Evolutionary conservation across 2,113 vertebrate genomes (phyloP).

Genomic region (Xenopus laevis): DNA sequence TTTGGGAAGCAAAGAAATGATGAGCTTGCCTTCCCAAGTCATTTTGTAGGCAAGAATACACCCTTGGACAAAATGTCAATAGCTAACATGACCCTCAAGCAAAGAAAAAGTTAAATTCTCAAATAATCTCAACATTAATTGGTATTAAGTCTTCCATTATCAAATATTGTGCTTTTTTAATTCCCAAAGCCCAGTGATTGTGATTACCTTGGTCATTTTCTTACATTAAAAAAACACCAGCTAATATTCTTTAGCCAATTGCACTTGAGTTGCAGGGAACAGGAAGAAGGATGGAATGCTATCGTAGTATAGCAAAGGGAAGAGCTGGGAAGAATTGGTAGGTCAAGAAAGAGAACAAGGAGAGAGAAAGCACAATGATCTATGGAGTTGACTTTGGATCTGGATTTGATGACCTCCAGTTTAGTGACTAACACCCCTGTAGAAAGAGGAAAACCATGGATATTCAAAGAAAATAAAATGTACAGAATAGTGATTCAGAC

Average conservation of each 20-base stretch:
- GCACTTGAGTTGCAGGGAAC: conserved; percentile 28
- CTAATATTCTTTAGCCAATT: conserved; percentile 40
- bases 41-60: background rate
- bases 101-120: background rate
- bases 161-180: conserved; percentile 29
- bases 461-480: background rate
- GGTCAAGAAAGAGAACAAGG: background rate
- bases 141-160: conserved; percentile 1
- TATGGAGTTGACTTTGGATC: background rate
- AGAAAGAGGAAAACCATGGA: background rate
- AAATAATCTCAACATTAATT: background rate
- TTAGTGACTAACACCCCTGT: background rate
- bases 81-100: background rate
- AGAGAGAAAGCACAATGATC: background rate
- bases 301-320: background rate
- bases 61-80: background rate
- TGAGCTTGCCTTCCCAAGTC: too few species aligned
- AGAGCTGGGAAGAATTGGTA: background rate
- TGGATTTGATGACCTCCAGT: background rate
- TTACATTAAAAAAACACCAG: background rate
- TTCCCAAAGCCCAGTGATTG: conserved; percentile 31
- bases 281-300: background rate
- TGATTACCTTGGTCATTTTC: conserved; percentile 8
- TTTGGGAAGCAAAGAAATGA: too few species aligned
- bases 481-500: conserved; percentile 8